A percentile compares a stretch with the other conserved stretches of the same genome.
Conservation (phyloP, 1,140 invertebrate genomes). For the Rhagoletis zephyria region DNA sequence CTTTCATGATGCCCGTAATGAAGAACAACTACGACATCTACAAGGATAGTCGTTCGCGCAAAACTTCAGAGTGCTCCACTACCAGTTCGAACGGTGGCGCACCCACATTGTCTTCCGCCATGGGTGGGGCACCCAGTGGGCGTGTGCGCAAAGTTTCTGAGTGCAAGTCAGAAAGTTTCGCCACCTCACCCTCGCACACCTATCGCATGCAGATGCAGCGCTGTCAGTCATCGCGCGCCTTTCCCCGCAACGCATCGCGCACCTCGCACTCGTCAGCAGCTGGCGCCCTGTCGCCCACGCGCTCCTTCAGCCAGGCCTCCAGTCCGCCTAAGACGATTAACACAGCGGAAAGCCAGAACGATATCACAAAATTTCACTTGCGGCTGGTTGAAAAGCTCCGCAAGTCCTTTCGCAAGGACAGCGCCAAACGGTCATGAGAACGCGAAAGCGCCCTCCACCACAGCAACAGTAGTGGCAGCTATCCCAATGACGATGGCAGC, state of each 20-base stretch:
- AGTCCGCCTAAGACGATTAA: constrained; percentile 74
- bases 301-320: constrained; percentile 74
- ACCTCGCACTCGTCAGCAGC: constrained; percentile 75
- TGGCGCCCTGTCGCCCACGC: constrained; percentile 78
- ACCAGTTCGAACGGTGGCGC: constrained; percentile 57
- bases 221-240: constrained; percentile 67
- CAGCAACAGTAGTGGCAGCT: constrained; percentile 56
- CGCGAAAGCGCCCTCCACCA: constrained; percentile 57
- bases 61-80: constrained; percentile 81
- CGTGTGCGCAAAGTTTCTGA: constrained; percentile 86
- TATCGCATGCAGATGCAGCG: constrained; percentile 75
- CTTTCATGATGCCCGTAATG: constrained; percentile 94
- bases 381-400: constrained; percentile 88
- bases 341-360: constrained; percentile 76
- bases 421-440: constrained; percentile 74
- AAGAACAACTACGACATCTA: constrained; percentile 95
- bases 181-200: constrained; percentile 81
- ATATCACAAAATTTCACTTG: constrained; percentile 88
- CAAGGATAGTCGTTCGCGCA: constrained; percentile 83
- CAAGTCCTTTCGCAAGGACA: constrained; percentile 81
- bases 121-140: constrained; percentile 64
- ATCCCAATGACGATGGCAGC: constrained; percentile 58
- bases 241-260: constrained; percentile 77
- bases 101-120: constrained; percentile 72
- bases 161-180: constrained; percentile 84